Evolutionary conservation across 2,888 invertebrate genomes (phyloP).

Genomic region (Punctoribates punctum): DNA sequence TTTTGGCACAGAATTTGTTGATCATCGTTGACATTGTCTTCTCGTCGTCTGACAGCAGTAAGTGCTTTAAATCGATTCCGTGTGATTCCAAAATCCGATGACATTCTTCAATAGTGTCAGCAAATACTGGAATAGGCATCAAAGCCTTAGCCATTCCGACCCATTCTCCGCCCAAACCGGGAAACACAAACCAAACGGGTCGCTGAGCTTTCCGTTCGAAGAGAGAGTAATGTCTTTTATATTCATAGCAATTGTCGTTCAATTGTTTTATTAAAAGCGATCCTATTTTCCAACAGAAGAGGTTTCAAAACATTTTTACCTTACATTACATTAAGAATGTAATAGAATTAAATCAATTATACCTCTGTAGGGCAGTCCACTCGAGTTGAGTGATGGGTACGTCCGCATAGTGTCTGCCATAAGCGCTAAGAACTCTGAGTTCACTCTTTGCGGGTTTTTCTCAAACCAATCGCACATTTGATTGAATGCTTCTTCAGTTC

Average conservation of each 20-base stretch:
- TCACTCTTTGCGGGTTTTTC: slow-evolving; percentile 54
- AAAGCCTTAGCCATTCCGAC: slow-evolving; percentile 34
- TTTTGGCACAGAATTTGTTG: slow-evolving; percentile 65
- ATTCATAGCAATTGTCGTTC: neutral
- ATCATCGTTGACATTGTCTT: slow-evolving; percentile 76
- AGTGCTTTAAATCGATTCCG: slow-evolving; percentile 79
- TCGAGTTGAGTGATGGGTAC: neutral
- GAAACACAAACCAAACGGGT: slow-evolving; percentile 61
- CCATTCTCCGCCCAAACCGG: slow-evolving; percentile 61
- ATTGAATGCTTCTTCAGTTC: slow-evolving; percentile 73
- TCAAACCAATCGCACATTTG: slow-evolving; percentile 60
- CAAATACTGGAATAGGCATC: slow-evolving; percentile 13
- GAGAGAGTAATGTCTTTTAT: neutral
- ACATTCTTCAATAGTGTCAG: slow-evolving; percentile 63
- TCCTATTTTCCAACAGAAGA: neutral
- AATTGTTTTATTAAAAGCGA: neutral
- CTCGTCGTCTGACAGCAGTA: slow-evolving; percentile 89
- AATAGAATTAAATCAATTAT: too few species aligned
- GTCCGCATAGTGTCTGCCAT: slow-evolving; percentile 68
- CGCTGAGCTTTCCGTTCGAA: neutral
- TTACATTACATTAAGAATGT: too few species aligned
- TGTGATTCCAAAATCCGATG: slow-evolving; percentile 54
- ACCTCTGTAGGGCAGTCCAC: slow-evolving; percentile 59
- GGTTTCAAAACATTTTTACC: too few species aligned
- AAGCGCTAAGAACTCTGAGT: slow-evolving; percentile 67